Base-by-base conservation (phyloP, 2,888 invertebrate genomes). In the Lasioglossum marginatum region DNA sequence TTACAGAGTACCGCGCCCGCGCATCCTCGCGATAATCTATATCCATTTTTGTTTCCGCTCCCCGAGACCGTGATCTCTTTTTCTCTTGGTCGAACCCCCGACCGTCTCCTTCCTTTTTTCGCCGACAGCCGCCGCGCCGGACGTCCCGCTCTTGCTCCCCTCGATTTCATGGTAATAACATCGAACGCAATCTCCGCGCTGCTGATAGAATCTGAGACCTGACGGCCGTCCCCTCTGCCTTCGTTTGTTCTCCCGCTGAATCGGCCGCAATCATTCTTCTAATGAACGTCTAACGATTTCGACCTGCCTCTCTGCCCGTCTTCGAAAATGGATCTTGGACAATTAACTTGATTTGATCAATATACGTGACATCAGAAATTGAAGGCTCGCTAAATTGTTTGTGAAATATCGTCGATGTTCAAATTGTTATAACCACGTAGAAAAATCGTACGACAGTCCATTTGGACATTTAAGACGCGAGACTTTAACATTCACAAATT, bases 1-100 rank as follows among this genome's bases (percentile, higher is more conserved):
- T 94, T 93, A 94, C 45, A 34, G 81, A 86, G 79, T 76, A 72
- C 63, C 68, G 87, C 75, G 82, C 75, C 45, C 71, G 88, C 77
- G 82, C 79, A 81, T 82, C 84, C 89, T 84, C 87, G 89, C 88
- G 92, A 91, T 91, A 92, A 91, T 91, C 89, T 82, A 82, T 86
- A 89, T 86, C 81, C 82, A 80, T 78, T 89, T 81, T 88, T 76
- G 66, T 79, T 57, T 70, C 71, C 63, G 40, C 72, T 43, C 71
- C 19, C 27, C 31, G 43, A 37, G 14, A 72, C 31, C 63, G 31
- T 63, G 72, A 81, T 70, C 60, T 52, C 77, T 70, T 77, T 70
- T 77, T 70, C 68, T 31, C 77, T 14, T 19, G 43, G 10, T 16
- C 63, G 31, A 3, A 14, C 63, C 40, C 48, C 76, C 27, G 43